phyloP scores from a whole-genome alignment of 1,140 invertebrate genomes.

The Panulirus ornatus region DNA sequence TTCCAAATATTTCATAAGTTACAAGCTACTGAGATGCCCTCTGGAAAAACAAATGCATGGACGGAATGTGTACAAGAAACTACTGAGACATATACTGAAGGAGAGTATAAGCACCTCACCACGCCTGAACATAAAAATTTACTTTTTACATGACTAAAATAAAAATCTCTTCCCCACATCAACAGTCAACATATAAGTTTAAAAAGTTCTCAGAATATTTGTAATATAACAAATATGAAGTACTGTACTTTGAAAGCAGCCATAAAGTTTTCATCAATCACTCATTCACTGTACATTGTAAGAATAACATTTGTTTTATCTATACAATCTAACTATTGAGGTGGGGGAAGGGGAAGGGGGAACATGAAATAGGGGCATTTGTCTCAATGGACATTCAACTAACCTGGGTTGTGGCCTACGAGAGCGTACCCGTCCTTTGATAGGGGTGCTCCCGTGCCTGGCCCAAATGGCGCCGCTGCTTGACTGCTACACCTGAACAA shows the following conservation, averaged over 20 bases:
- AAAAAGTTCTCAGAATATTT: not conserved
- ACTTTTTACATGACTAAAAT: constrained; percentile 65
- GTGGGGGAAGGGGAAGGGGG: constrained; percentile 43
- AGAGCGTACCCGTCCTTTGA: constrained; percentile 92
- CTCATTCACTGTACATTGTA: not conserved
- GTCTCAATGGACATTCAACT: constrained; percentile 76
- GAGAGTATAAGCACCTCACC: constrained; percentile 49
- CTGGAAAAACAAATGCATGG: constrained; percentile 53
- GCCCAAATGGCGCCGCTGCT: constrained; percentile 87
- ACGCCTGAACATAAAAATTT: constrained; percentile 57
- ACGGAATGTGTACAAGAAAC: constrained; percentile 64
- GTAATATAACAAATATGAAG: not conserved
- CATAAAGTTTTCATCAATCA: not conserved
- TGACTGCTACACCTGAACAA: constrained; percentile 85
- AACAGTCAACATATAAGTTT: constrained; percentile 49
- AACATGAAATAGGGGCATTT: constrained; percentile 55
- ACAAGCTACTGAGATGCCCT: constrained; percentile 15
- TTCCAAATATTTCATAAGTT: not conserved
- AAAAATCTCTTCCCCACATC: constrained; percentile 66
- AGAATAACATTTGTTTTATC: constrained; percentile 1
- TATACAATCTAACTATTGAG: constrained; percentile 50
- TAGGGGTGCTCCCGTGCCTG: constrained; percentile 94
- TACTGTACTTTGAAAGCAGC: not conserved
- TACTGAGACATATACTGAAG: constrained; percentile 23
- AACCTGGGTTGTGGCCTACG: constrained; percentile 76